Conservation (phyloP, 2,797 vertebrate genomes). For the Leptatherina wallacei region DNA sequence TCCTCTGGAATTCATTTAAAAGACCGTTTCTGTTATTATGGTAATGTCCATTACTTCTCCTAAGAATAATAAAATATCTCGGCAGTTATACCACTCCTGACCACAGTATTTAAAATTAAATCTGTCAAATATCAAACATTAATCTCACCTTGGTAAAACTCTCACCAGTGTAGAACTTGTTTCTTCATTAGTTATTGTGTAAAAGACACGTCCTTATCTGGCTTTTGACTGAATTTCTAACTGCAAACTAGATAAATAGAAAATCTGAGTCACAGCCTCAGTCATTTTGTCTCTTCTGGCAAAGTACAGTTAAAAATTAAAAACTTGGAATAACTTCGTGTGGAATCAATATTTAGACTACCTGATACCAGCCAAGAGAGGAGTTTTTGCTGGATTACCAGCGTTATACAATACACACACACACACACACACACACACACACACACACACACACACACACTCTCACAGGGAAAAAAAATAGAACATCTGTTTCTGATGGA, state of each 20-base stretch:
- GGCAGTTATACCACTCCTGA: neutral
- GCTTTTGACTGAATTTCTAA: neutral
- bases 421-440: slow-evolving; percentile 3
- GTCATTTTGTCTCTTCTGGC: slow-evolving; percentile 11
- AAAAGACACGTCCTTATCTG: slow-evolving; percentile 10
- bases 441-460: slow-evolving; percentile 3
- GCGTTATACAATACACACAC: slow-evolving; percentile 75
- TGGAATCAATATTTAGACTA: slow-evolving; percentile 34
- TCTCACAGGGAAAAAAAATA: neutral
- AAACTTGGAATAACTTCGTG: slow-evolving; percentile 23
- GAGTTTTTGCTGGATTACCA: slow-evolving; percentile 64
- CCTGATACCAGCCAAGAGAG: slow-evolving; percentile 30
- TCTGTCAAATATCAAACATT: slow-evolving; percentile 14
- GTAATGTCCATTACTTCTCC: neutral
- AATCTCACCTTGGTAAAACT: slow-evolving; percentile 24
- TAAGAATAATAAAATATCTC: neutral
- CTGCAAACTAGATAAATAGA: neutral
- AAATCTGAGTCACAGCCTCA: slow-evolving; percentile 11
- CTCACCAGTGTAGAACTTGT: neutral
- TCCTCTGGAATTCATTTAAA: neutral
- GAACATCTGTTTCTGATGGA: slow-evolving; percentile 81
- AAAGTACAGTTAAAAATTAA: slow-evolving; percentile 49
- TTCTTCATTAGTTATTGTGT: slow-evolving; percentile 32
- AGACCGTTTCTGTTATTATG: neutral
- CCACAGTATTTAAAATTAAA: neutral